phyloP scores from a whole-genome alignment of 1,140 invertebrate species.

The Listronotus oregonensis region DNA sequence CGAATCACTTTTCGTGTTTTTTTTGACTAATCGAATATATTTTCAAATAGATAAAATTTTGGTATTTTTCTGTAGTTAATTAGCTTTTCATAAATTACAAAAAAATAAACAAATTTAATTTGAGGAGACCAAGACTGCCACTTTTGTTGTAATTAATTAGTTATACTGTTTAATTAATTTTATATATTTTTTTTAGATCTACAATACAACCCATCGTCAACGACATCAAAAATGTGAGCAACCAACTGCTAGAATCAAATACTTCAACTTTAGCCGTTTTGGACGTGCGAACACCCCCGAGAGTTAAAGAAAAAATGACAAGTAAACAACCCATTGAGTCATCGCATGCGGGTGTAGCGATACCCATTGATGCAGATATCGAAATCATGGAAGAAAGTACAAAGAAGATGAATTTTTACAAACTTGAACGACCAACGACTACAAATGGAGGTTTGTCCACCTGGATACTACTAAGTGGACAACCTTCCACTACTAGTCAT shows the following conservation, averaged over 20 bases:
- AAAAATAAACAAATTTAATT: too few species aligned
- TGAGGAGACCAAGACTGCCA: too few species aligned
- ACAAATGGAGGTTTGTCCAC: slow-evolving; percentile 73
- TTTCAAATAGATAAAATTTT: too few species aligned
- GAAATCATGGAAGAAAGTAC: slow-evolving; percentile 50
- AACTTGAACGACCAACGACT: slow-evolving; percentile 62
- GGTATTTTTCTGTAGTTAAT: too few species aligned
- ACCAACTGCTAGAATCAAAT: slow-evolving; percentile 60
- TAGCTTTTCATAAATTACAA: too few species aligned
- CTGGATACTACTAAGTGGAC: slow-evolving; percentile 73
- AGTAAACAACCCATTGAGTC: slow-evolving; percentile 56
- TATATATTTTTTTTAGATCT: slow-evolving; percentile 12
- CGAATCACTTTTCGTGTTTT: too few species aligned
- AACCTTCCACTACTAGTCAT: slow-evolving; percentile 54
- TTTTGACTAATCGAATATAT: too few species aligned
- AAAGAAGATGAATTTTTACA: slow-evolving; percentile 52
- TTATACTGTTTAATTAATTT: too few species aligned
- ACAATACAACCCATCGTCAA: not conserved
- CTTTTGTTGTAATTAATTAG: too few species aligned
- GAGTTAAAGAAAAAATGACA: slow-evolving; percentile 59
- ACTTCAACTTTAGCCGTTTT: slow-evolving; percentile 53
- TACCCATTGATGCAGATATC: slow-evolving; percentile 60
- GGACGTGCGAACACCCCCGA: slow-evolving; percentile 67
- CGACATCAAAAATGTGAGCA: slow-evolving; percentile 4
- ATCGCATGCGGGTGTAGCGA: slow-evolving; percentile 63